A percentile compares a stretch with the other conserved stretches of the same genome.
These are phyloP conservation scores for Antennarius maculatus DNA, from an alignment of 2,797 vertebrate genomes.

Conservation along the genomic window DNA sequence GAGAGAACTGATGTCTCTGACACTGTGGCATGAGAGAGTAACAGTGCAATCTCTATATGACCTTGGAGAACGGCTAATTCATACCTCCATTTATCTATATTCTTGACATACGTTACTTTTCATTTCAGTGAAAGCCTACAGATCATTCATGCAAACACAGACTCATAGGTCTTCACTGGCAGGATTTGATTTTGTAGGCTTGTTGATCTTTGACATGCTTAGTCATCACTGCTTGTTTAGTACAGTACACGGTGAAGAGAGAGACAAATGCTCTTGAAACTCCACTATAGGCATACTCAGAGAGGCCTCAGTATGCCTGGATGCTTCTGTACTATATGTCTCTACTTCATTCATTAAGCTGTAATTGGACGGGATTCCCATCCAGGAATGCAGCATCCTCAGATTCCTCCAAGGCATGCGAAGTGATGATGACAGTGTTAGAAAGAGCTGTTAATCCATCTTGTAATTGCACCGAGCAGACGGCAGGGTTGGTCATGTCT, in stretches of 20 bases:
- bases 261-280: constrained; percentile 6
- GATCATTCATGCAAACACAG: constrained; percentile 86
- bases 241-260: too few relatives aligned
- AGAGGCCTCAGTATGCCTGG: constrained; percentile 32
- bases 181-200: constrained; percentile 18
- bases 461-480: constrained; percentile 89
- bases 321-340: constrained; percentile 49
- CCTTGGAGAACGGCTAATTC: constrained; percentile 98
- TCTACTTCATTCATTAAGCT: constrained; percentile 72
- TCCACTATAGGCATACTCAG: background rate
- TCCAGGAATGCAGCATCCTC: constrained; percentile 56
- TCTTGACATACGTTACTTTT: constrained; percentile 88
- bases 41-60: constrained; percentile 97
- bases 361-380: constrained; percentile 73
- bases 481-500: constrained; percentile 90
- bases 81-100: constrained; percentile 96
- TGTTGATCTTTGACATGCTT: constrained; percentile 31
- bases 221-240: background rate
- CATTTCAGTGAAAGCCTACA: constrained; percentile 88
- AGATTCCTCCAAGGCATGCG: constrained; percentile 69
- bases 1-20: constrained; percentile 89
- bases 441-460: constrained; percentile 75
- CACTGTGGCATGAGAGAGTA: constrained; percentile 93
- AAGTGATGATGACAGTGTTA: constrained; percentile 69
- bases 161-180: constrained; percentile 38